Conservation (phyloP, 2,888 invertebrate species). For the Dicycla oo region DNA sequence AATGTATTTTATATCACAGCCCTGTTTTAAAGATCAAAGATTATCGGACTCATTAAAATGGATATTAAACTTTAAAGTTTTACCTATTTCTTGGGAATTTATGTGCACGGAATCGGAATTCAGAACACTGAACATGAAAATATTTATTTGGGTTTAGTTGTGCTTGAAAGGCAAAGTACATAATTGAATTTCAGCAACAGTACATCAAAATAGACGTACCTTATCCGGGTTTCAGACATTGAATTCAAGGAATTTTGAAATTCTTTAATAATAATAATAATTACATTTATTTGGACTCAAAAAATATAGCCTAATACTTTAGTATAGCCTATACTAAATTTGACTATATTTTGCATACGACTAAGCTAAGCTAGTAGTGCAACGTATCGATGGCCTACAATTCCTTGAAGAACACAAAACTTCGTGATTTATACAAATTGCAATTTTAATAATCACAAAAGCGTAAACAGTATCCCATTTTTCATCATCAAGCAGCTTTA, state of each 20-base stretch:
- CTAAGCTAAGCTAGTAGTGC: neutral
- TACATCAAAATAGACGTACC: neutral
- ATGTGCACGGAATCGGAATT: conserved; percentile 16
- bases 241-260: conserved; percentile 4
- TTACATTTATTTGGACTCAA: too few relatives aligned
- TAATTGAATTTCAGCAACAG: conserved; percentile 12
- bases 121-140: conserved; percentile 32
- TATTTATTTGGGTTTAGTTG: conserved; percentile 25
- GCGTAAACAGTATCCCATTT: conserved; percentile 55
- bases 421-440: conserved; percentile 52
- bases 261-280: neutral
- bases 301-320: too few relatives aligned
- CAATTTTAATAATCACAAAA: conserved; percentile 53
- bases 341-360: too few relatives aligned
- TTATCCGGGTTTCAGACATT: neutral
- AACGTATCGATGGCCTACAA: neutral
- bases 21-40: conserved; percentile 57
- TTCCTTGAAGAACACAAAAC: conserved; percentile 18
- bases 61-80: conserved; percentile 33
- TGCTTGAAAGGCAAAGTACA: conserved; percentile 17
- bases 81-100: conserved; percentile 31
- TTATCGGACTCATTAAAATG: conserved; percentile 48
- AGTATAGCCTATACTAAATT: too few relatives aligned
- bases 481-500: conserved; percentile 68
- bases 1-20: conserved; percentile 55